A percentile compares a stretch with the other conserved stretches of the same genome.
phyloP scores from a whole-genome alignment of 1,140 invertebrate genomes.

The Anastatus disparis region DNA sequence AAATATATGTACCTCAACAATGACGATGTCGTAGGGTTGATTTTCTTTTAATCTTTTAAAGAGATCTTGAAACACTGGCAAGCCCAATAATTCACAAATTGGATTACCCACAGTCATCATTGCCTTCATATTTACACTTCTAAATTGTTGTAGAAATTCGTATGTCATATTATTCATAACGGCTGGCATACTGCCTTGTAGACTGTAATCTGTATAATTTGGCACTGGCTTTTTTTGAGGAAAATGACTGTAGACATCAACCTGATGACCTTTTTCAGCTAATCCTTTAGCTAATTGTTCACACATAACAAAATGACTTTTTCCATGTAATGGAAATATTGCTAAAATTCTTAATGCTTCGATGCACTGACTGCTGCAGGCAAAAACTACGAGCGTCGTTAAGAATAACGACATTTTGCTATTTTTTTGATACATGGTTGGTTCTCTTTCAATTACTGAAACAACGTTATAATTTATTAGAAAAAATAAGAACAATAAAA shows the following conservation, averaged over 20 bases:
- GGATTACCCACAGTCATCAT: slow-evolving; percentile 39
- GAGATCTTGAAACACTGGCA: slow-evolving; percentile 41
- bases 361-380: too few species aligned
- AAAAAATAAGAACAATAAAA: too few species aligned
- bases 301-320: slow-evolving; percentile 60
- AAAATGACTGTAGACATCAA: slow-evolving; percentile 60
- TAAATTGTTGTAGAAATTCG: slow-evolving; percentile 12
- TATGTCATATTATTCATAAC: slow-evolving; percentile 45
- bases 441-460: too few species aligned
- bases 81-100: slow-evolving; percentile 43
- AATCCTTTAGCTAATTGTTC: slow-evolving; percentile 56
- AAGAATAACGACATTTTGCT: too few species aligned
- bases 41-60: slow-evolving; percentile 38
- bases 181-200: slow-evolving; percentile 39
- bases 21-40: slow-evolving; percentile 43
- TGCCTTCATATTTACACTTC: background rate
- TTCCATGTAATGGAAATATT: slow-evolving; percentile 56
- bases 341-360: slow-evolving; percentile 52
- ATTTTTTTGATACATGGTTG: too few species aligned
- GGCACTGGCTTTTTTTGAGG: slow-evolving; percentile 52
- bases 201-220: slow-evolving; percentile 55
- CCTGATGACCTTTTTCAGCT: slow-evolving; percentile 61
- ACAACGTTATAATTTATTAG: too few species aligned
- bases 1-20: slow-evolving; percentile 43
- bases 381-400: too few species aligned